Percentiles rank a stretch among this genome's conserved stretches.
phyloP scores from a whole-genome alignment of 2,113 vertebrate genomes.

The Argyrosomus japonicus region DNA sequence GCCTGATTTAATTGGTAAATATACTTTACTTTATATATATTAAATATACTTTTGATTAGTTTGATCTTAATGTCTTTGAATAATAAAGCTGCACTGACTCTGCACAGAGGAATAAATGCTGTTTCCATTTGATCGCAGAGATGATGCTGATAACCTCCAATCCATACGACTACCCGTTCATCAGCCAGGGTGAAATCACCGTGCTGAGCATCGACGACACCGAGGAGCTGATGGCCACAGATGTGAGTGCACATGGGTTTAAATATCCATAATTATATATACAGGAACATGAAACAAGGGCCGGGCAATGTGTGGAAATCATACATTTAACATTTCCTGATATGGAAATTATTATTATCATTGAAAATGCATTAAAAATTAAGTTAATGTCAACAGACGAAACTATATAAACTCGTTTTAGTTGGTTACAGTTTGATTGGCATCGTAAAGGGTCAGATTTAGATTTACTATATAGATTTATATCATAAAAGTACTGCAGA shows the following conservation, averaged over 20 bases:
- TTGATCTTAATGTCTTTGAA: not conserved
- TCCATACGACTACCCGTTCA: constrained; percentile 78
- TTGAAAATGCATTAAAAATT: too few species aligned
- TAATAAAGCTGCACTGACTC: not conserved
- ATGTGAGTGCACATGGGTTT: constrained; percentile 29
- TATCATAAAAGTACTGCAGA: too few species aligned
- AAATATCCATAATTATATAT: not conserved
- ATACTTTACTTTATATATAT: too few species aligned
- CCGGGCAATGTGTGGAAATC: not conserved
- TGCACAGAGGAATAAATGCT: not conserved
- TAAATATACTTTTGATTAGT: not conserved
- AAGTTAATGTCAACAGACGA: too few species aligned
- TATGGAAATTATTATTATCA: too few species aligned
- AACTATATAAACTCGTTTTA: too few species aligned
- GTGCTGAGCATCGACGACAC: constrained; percentile 76
- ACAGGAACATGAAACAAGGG: too few species aligned
- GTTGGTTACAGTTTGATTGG: too few species aligned
- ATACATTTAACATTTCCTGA: too few species aligned
- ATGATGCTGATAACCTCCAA: constrained; percentile 78
- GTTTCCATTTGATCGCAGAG: constrained; percentile 52
- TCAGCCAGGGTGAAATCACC: constrained; percentile 79
- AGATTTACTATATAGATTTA: too few species aligned
- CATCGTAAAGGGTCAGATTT: too few species aligned
- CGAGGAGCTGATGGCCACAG: constrained; percentile 77
- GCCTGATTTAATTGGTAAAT: constrained; percentile 53